Conservation (phyloP, 2,797 vertebrate species). For the Halcyon badia region DNA sequence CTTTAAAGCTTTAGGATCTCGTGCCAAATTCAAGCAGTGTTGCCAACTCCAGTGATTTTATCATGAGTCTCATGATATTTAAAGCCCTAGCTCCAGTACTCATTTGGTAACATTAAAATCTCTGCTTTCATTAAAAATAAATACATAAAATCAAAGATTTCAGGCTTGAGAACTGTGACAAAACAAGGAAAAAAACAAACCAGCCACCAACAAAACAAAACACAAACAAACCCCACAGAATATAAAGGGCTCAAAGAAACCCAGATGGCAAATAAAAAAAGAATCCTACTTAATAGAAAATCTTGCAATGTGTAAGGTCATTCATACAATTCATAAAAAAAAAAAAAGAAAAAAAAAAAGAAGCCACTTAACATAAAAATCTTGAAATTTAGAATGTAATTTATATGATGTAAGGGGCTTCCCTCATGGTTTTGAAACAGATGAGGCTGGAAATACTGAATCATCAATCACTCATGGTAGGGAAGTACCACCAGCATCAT, state of each 20-base stretch:
- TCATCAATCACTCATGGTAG: neutral
- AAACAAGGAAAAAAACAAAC: neutral
- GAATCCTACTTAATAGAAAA: neutral
- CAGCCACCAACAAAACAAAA: neutral
- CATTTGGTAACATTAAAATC: constrained; percentile 53
- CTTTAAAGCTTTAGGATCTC: constrained; percentile 53
- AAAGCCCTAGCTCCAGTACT: constrained; percentile 17
- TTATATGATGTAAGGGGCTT: neutral
- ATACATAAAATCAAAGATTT: constrained; percentile 59
- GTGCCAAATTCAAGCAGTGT: constrained; percentile 60
- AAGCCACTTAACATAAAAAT: neutral
- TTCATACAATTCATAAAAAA: neutral
- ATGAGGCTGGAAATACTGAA: neutral
- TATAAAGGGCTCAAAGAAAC: neutral
- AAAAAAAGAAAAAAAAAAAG: neutral
- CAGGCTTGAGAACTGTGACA: neutral
- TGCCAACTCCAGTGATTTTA: constrained; percentile 61
- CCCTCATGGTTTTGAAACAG: neutral
- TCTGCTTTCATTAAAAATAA: constrained; percentile 50
- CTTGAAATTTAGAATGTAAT: neutral
- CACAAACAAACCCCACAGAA: neutral
- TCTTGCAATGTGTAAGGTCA: neutral
- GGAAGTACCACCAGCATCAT: neutral
- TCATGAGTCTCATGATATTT: constrained; percentile 55
- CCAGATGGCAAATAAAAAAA: constrained; percentile 6